phyloP scores from a whole-genome alignment of 2,888 invertebrate genomes.

The Temnothorax rugatulus region DNA sequence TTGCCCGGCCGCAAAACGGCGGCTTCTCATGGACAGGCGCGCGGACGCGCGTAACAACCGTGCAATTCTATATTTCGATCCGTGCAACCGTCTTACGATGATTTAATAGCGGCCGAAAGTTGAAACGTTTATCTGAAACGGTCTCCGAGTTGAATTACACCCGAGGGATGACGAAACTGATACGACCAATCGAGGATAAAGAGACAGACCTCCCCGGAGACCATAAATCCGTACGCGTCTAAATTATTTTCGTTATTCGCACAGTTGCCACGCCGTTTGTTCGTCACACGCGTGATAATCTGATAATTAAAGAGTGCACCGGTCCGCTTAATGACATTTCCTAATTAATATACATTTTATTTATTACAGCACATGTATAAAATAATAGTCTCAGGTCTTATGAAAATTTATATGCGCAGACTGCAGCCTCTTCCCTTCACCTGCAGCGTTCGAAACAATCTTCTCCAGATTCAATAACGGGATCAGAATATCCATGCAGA shows the following conservation, averaged over 20 bases:
- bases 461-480: not conserved
- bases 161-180: constrained; percentile 32
- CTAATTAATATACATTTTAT: not conserved
- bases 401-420: not conserved
- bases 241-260: constrained; percentile 51
- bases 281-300: not conserved
- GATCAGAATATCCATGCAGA: not conserved
- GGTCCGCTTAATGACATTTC: not conserved
- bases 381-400: not conserved
- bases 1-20: constrained; percentile 51
- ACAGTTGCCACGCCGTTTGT: not conserved
- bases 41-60: constrained; percentile 45
- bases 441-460: not conserved
- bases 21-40: constrained; percentile 42
- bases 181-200: constrained; percentile 47
- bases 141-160: constrained; percentile 58
- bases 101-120: constrained; percentile 66
- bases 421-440: not conserved
- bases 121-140: constrained; percentile 57
- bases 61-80: constrained; percentile 55
- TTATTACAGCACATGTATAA: not conserved
- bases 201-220: constrained; percentile 43
- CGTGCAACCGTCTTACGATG: constrained; percentile 70
- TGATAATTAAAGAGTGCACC: not conserved
- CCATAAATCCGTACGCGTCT: constrained; percentile 33